phyloP scores from a whole-genome alignment of 2,113 vertebrate genomes.

The Cyanoliseus patagonus region DNA sequence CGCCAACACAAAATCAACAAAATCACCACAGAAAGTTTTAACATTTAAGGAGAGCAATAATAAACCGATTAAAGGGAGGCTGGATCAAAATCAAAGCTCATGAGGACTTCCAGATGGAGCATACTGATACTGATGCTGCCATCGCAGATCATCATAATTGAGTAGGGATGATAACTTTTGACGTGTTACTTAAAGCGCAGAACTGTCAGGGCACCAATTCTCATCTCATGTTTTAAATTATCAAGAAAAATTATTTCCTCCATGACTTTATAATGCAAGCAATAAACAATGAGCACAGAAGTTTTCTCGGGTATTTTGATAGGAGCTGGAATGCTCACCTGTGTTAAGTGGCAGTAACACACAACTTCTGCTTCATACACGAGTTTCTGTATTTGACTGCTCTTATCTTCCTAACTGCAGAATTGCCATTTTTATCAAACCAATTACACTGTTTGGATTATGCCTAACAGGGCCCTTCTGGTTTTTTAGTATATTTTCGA shows the following conservation, averaged over 20 bases:
- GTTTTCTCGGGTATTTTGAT: not conserved
- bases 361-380: not conserved
- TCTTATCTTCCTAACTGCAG: not conserved
- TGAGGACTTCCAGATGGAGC: not conserved
- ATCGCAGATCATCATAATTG: not conserved
- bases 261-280: not conserved
- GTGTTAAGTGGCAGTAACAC: not conserved
- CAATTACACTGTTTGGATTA: not conserved
- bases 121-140: accelerated
- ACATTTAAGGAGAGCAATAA: not conserved
- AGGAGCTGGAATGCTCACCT: not conserved
- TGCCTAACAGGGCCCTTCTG: not conserved
- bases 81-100: not conserved
- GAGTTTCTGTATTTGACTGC: not conserved
- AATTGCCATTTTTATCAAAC: not conserved
- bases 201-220: not conserved
- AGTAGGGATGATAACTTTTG: not conserved
- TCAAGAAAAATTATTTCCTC: not conserved
- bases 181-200: not conserved
- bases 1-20: not conserved
- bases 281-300: not conserved
- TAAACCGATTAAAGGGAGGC: not conserved
- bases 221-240: not conserved
- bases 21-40: not conserved
- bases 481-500: not conserved